Conservation (phyloP, 1,140 invertebrate genomes). For the Steinernema khuongi region DNA sequence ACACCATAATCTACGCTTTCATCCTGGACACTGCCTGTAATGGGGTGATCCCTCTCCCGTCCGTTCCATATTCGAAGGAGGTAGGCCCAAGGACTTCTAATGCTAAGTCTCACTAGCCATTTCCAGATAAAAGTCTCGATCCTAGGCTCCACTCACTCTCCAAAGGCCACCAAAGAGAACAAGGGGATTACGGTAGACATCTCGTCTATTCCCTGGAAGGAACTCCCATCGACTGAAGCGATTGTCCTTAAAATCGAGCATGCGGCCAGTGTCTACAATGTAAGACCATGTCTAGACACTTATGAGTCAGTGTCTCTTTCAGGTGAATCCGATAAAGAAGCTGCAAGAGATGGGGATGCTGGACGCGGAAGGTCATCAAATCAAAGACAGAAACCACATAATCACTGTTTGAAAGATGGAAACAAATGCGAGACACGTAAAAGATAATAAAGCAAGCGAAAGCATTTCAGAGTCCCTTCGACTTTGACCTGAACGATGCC, state of each 20-base stretch:
- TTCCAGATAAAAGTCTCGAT: slow-evolving; percentile 42
- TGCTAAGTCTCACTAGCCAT: slow-evolving; percentile 6
- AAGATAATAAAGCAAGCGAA: no score
- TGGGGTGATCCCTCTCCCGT: slow-evolving; percentile 32
- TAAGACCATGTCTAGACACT: neutral
- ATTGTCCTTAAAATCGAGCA: slow-evolving; percentile 52
- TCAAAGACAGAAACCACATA: neutral
- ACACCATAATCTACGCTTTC: slow-evolving; percentile 50
- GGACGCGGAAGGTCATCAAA: neutral
- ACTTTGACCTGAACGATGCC: no score
- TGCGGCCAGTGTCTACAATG: slow-evolving; percentile 27
- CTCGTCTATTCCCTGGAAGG: slow-evolving; percentile 26
- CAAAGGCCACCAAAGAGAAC: slow-evolving; percentile 11
- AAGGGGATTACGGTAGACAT: slow-evolving; percentile 26
- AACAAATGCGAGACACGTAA: no score
- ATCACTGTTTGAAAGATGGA: no score
- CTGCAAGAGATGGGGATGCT: neutral
- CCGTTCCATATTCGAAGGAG: slow-evolving; percentile 20
- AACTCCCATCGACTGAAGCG: slow-evolving; percentile 35
- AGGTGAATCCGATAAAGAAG: neutral
- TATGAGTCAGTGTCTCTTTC: neutral
- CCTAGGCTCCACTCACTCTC: slow-evolving; percentile 36
- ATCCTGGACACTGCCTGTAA: slow-evolving; percentile 35
- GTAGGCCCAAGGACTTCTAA: slow-evolving; percentile 24
- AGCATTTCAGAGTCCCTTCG: no score